Evolutionary conservation across 2,888 invertebrate genomes (phyloP).

Genomic region (Acronicta psi): DNA sequence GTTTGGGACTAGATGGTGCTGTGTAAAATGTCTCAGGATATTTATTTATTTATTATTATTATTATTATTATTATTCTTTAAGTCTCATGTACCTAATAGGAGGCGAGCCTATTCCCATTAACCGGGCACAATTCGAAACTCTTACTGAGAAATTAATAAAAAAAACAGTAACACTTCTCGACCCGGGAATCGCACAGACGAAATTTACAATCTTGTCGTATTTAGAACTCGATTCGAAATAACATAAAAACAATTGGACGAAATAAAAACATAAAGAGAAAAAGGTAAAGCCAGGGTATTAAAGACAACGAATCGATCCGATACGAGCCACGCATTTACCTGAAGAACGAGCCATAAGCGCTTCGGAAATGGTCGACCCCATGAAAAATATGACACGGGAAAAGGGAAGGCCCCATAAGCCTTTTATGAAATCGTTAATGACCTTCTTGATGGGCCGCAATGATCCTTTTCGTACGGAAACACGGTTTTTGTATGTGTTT

Average conservation of each 20-base stretch:
- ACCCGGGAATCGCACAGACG: no score
- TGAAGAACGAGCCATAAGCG: constrained; percentile 67
- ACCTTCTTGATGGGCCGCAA: constrained; percentile 75
- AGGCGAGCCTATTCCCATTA: no score
- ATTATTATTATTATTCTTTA: no score
- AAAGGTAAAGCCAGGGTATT: constrained; percentile 35
- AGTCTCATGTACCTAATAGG: no score
- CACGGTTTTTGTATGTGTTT: constrained; percentile 68
- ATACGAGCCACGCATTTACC: constrained; percentile 58
- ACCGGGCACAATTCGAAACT: no score
- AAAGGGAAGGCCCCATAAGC: constrained; percentile 81
- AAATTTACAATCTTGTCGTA: no score
- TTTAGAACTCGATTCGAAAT: no score
- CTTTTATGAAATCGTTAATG: constrained; percentile 87
- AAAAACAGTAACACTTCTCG: no score
- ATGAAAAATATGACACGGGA: constrained; percentile 82
- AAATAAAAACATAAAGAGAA: constrained; percentile 35
- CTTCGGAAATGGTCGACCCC: constrained; percentile 79
- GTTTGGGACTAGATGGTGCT: no score
- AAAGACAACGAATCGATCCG: constrained; percentile 51
- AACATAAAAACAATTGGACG: constrained; percentile 37
- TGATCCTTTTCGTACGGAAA: constrained; percentile 71
- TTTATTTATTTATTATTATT: no score
- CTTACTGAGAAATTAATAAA: no score
- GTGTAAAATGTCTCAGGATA: no score